Evolutionary conservation across 2,888 invertebrate genomes (phyloP).

Genomic region (Drosophila emarginata): DNA sequence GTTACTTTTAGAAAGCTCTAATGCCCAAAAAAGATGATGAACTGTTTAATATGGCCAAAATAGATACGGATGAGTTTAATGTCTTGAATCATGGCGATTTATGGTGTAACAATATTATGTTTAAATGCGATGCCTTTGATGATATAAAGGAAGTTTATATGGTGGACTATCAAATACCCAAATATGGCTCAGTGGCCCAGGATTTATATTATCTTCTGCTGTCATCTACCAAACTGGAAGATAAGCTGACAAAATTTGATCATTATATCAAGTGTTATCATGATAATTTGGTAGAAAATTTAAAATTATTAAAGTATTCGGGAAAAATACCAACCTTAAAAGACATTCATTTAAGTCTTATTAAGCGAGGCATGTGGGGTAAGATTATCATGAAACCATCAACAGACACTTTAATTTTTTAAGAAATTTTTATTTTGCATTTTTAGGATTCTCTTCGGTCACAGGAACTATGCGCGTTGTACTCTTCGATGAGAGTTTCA

Average conservation of each 20-base stretch:
- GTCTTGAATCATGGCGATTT: slow-evolving; percentile 73
- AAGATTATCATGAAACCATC: slow-evolving; percentile 1
- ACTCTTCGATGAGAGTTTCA: slow-evolving; percentile 69
- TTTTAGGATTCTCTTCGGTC: slow-evolving; percentile 52
- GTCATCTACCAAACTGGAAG: slow-evolving; percentile 71
- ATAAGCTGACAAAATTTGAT: slow-evolving; percentile 77
- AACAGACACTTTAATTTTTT: too few relatives aligned
- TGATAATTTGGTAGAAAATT: slow-evolving; percentile 62
- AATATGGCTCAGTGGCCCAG: slow-evolving; percentile 69
- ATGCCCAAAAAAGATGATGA: slow-evolving; percentile 37
- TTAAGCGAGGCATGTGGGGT: slow-evolving; percentile 74
- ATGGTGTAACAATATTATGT: slow-evolving; percentile 78
- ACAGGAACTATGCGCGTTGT: slow-evolving; percentile 68
- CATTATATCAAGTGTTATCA: slow-evolving; percentile 77
- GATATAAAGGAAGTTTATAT: slow-evolving; percentile 66
- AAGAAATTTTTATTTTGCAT: not conserved
- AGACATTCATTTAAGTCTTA: slow-evolving; percentile 65
- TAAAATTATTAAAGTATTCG: slow-evolving; percentile 69
- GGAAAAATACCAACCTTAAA: slow-evolving; percentile 71
- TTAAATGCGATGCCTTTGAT: slow-evolving; percentile 62
- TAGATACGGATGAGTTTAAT: slow-evolving; percentile 65
- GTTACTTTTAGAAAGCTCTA: slow-evolving; percentile 38
- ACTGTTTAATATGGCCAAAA: slow-evolving; percentile 30
- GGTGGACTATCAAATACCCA: slow-evolving; percentile 75
- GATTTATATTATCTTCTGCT: slow-evolving; percentile 78